Evolutionary conservation across 1,140 invertebrate genomes (phyloP).

Genomic region (Cotesia vestalis): DNA sequence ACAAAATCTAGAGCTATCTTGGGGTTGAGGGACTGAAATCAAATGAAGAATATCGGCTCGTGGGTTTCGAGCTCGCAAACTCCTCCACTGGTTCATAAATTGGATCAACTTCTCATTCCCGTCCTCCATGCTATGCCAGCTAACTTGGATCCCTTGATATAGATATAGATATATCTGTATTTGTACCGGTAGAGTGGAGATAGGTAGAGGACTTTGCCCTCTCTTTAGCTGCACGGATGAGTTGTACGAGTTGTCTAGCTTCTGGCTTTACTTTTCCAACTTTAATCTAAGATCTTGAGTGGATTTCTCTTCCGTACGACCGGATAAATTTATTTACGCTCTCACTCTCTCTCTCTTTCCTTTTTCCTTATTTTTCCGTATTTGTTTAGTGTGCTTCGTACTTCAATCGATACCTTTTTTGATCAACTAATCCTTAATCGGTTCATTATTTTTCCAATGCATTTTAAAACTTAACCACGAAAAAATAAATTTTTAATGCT

Average conservation of each 20-base stretch:
- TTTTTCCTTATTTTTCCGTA: background rate
- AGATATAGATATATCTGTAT: slow-evolving; percentile 14
- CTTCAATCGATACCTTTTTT: slow-evolving; percentile 6
- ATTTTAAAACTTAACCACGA: background rate
- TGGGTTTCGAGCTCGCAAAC: slow-evolving; percentile 40
- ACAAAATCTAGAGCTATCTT: slow-evolving; percentile 28
- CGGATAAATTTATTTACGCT: slow-evolving; percentile 60
- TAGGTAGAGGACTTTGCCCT: slow-evolving; percentile 21
- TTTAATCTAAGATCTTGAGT: slow-evolving; percentile 65
- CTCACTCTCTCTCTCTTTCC: background rate
- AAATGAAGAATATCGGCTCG: slow-evolving; percentile 25
- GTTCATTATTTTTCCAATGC: too few species aligned
- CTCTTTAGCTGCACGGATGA: slow-evolving; percentile 46
- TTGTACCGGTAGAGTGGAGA: background rate
- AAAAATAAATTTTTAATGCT: background rate
- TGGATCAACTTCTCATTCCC: slow-evolving; percentile 59
- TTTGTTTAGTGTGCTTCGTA: background rate
- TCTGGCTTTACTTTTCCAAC: slow-evolving; percentile 59
- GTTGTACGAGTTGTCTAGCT: slow-evolving; percentile 60
- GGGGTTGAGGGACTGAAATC: slow-evolving; percentile 23
- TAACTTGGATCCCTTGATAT: slow-evolving; percentile 2
- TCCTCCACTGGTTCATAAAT: slow-evolving; percentile 58
- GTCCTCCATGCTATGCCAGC: background rate
- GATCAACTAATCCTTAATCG: background rate
- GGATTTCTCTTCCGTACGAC: slow-evolving; percentile 56